Percentiles rank a stretch among this genome's conserved stretches.
Conservation (phyloP, 2,888 invertebrate species). For the Uloborus plumipes region DNA sequence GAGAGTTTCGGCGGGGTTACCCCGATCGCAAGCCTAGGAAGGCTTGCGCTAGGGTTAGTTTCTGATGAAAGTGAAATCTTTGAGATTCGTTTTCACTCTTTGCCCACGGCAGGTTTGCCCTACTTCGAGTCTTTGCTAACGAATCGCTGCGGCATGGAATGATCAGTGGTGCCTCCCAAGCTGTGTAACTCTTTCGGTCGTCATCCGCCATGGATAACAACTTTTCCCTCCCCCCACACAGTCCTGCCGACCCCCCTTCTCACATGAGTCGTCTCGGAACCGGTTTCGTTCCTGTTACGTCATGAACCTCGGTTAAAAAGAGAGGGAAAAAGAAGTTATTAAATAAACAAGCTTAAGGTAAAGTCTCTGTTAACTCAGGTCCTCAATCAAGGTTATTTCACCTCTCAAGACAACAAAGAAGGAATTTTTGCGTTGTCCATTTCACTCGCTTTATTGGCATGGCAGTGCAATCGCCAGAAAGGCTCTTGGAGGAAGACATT, state of each 20-base stretch:
- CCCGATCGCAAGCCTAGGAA: slow-evolving; percentile 35
- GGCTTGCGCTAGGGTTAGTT: slow-evolving; percentile 36
- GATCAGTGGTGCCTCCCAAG: slow-evolving; percentile 21
- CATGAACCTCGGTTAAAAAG: slow-evolving; percentile 22
- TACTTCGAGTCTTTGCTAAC: slow-evolving; percentile 21
- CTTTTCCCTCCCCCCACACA: slow-evolving; percentile 25
- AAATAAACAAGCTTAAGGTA: slow-evolving; percentile 12
- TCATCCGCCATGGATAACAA: slow-evolving; percentile 55
- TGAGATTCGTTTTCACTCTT: slow-evolving; percentile 1
- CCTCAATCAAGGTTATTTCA: slow-evolving; percentile 45
- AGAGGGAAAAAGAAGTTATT: slow-evolving; percentile 13
- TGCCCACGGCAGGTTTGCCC: slow-evolving; percentile 7
- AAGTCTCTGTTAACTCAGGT: slow-evolving; percentile 17
- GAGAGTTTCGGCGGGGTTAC: background rate
- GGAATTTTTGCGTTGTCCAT: no score
- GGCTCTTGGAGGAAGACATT: no score
- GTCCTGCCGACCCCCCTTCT: slow-evolving; percentile 7
- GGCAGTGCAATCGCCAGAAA: no score
- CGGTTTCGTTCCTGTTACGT: slow-evolving; percentile 54
- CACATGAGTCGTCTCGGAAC: slow-evolving; percentile 35
- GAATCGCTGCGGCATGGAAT: slow-evolving; percentile 13
- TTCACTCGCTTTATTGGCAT: no score
- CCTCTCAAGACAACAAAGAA: slow-evolving; percentile 9
- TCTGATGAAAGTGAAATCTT: slow-evolving; percentile 5
- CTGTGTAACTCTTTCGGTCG: slow-evolving; percentile 54